Evolutionary conservation across 2,888 invertebrate genomes (phyloP), one percentile per base, ranked within the genome.

Genomic region (Dioctria linearis): DNA sequence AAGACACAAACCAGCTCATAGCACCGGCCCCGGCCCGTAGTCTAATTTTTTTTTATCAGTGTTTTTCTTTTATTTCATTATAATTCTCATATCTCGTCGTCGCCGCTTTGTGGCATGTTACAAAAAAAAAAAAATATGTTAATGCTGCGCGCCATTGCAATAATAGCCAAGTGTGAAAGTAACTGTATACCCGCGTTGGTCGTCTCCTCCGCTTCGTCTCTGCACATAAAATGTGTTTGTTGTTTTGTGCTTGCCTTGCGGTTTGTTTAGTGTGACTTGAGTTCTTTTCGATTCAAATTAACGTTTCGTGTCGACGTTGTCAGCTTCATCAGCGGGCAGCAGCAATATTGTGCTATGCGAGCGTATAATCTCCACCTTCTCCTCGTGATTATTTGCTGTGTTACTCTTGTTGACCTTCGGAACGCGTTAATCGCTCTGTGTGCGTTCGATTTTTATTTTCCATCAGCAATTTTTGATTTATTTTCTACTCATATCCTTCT

Each of bases 101-200:
- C 4, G 6, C 39, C 42, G 59, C 39, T 75, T 43, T 43, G 8
- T 43, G 25, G 57, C 61, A 43, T 75, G 43, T 25, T 25, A 2
- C 0, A 25, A 25, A 25, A 25, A n/a, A n/a, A n/a, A n/a, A n/a
- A n/a, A n/a, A n/a, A n/a, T n/a, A 25, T 25, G 25, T 75, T 59
- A 59, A 59, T 75, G 75, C 37, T 75, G 43, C 75, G 61, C 61
- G 46, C 43, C 61, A 43, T 25, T 61, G 75, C 57, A 59, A 42
- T 25, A 67, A 75, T 59, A 59, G 42, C 75, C 3, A 75, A 75
- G 75, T 75, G 75, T 75, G 75, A 75, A 75, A 75, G 75, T 75
- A 75, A 61, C 75, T 75, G 75, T 61, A 75, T 57, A 57, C 54
- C 54, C 71, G 71, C 71, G 71, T 71, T 71, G 71, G 71, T 71